phyloP scores from a whole-genome alignment of 2,888 invertebrate species.

The Reticulitermes lucifugus region DNA sequence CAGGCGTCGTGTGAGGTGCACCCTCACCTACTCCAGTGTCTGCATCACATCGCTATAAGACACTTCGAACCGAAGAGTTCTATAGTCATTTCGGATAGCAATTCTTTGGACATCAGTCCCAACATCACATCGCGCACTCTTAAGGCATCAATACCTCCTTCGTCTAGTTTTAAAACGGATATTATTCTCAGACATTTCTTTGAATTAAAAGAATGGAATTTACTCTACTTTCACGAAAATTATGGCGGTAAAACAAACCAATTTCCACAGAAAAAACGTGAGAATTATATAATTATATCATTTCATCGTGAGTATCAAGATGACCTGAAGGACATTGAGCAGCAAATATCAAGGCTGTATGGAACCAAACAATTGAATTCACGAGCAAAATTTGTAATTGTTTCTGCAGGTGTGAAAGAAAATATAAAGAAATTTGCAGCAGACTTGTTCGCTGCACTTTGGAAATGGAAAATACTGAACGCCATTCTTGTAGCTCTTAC shows the following conservation, averaged over 20 bases:
- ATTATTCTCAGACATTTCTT: not conserved
- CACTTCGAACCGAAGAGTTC: not conserved
- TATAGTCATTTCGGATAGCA: not conserved
- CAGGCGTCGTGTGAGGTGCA: too few species aligned
- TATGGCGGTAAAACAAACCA: not conserved
- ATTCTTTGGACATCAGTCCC: not conserved
- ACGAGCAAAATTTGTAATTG: not conserved
- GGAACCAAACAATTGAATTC: not conserved
- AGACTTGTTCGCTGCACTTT: not conserved
- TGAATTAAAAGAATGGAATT: not conserved
- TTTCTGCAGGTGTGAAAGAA: not conserved
- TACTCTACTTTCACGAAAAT: not conserved
- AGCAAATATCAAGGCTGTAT: not conserved
- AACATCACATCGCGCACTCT: not conserved
- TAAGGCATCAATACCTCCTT: not conserved
- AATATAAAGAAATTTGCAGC: not conserved
- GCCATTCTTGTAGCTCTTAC: not conserved
- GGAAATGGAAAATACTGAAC: constrained; percentile 2
- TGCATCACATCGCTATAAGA: not conserved
- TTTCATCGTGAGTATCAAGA: not conserved
- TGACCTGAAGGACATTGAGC: not conserved
- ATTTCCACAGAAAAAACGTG: not conserved
- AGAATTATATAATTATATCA: not conserved
- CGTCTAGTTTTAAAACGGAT: not conserved
- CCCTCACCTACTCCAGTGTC: too few species aligned